phyloP scores from a whole-genome alignment of 35 echinoderm and acorn worm species.

The Lytechinus pictus region DNA sequence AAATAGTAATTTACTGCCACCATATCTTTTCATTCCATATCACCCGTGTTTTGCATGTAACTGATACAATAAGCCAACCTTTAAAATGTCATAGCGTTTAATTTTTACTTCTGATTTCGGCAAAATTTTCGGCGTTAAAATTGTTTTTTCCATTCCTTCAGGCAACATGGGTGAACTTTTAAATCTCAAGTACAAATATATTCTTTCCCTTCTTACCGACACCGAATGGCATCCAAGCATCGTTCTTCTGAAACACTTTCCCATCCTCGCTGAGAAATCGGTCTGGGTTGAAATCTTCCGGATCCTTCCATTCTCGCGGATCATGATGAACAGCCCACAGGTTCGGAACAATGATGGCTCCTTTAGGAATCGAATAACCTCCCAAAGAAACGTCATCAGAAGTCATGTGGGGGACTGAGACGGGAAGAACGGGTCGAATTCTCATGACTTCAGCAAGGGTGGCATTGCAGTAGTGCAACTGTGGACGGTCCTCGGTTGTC shows the following conservation, averaged over 20 bases:
- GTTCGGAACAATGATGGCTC: background rate
- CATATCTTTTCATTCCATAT: too few relatives aligned
- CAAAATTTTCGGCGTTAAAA: too few relatives aligned
- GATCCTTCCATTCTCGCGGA: too few relatives aligned
- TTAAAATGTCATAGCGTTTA: too few relatives aligned
- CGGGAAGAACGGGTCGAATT: constrained; percentile 8
- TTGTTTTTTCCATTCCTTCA: too few relatives aligned
- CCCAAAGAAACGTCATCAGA: background rate
- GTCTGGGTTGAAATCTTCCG: background rate
- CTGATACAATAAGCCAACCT: too few relatives aligned
- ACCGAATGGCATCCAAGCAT: background rate
- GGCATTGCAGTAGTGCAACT: constrained; percentile 51
- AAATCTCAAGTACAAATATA: too few relatives aligned
- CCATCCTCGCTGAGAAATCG: background rate
- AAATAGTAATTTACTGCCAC: too few relatives aligned
- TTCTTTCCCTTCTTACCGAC: background rate
- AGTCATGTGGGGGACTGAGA: background rate
- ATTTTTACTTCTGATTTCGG: too few relatives aligned
- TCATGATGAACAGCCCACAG: background rate
- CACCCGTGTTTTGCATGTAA: too few relatives aligned
- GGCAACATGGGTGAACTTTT: too few relatives aligned
- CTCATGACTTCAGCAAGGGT: constrained; percentile 49
- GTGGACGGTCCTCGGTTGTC: background rate
- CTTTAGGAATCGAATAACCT: background rate
- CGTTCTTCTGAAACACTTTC: background rate